A percentile compares a stretch with the other conserved stretches of the same genome.
Conservation (phyloP, 2,888 invertebrate genomes). For the Candidula unifasciata region DNA sequence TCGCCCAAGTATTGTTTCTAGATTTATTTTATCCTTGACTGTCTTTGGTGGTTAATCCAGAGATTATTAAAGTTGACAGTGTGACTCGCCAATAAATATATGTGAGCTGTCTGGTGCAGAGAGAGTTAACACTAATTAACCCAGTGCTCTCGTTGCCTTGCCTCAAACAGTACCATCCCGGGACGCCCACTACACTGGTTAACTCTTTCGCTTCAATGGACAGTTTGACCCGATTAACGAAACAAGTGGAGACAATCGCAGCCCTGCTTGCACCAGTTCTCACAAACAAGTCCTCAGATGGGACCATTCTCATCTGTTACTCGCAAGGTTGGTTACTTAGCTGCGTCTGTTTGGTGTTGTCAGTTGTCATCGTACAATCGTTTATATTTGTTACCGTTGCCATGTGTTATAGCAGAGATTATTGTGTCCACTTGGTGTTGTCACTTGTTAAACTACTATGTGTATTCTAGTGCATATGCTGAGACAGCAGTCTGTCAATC, state of each 20-base stretch:
- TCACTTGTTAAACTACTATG: no score
- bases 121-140: no score
- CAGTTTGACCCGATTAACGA: slow-evolving; percentile 17
- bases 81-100: no score
- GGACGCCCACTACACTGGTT: slow-evolving; percentile 16
- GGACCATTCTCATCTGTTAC: slow-evolving; percentile 34
- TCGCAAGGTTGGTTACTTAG: slow-evolving; percentile 31
- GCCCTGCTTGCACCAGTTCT: slow-evolving; percentile 11
- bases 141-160: not conserved
- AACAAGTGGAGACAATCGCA: slow-evolving; percentile 13
- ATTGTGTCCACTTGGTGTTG: no score
- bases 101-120: no score
- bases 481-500: no score
- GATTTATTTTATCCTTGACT: no score
- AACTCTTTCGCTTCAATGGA: not conserved
- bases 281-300: slow-evolving; percentile 35
- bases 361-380: not conserved
- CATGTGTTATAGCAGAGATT: not conserved
- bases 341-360: not conserved
- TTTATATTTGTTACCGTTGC: not conserved
- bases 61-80: no score
- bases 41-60: no score
- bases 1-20: no score
- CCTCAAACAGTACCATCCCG: slow-evolving; percentile 34
- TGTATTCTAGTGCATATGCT: no score